Conservation (phyloP, 2,888 invertebrate species). For the Osmoderma eremita region DNA sequence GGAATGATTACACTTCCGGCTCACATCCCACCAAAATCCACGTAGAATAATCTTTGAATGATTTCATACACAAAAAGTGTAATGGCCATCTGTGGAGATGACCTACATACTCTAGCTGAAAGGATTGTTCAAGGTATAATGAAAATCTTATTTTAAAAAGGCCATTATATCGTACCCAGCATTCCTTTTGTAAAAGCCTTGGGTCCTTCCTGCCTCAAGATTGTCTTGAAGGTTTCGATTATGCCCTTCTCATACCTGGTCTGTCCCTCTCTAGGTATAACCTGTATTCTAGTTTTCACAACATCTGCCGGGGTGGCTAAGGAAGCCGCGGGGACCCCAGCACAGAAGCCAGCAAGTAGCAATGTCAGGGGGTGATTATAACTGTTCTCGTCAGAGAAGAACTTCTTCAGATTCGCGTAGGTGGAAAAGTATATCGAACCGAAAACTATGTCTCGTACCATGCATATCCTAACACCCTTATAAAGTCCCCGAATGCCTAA, state of each 20-base stretch:
- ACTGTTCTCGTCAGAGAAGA: slow-evolving; percentile 95
- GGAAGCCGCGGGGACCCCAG: slow-evolving; percentile 96
- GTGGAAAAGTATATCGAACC: slow-evolving; percentile 98
- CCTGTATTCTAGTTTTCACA: slow-evolving; percentile 94
- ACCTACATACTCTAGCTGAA: slow-evolving; percentile 93
- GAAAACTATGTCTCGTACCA: slow-evolving; percentile 95
- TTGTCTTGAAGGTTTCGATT: slow-evolving; percentile 90
- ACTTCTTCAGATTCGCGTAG: slow-evolving; percentile 94
- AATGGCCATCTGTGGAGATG: slow-evolving; percentile 99
- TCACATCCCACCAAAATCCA: slow-evolving; percentile 98
- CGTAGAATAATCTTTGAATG: slow-evolving; percentile 92
- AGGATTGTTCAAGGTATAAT: slow-evolving; percentile 47
- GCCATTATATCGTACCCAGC: slow-evolving; percentile 68
- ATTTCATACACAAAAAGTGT: slow-evolving; percentile 97
- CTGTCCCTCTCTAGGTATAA: slow-evolving; percentile 93
- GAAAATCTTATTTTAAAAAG: neutral
- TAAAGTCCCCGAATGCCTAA: slow-evolving; percentile 96
- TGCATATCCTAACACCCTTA: slow-evolving; percentile 94
- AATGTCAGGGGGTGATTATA: slow-evolving; percentile 91
- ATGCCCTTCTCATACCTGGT: slow-evolving; percentile 91
- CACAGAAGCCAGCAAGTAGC: slow-evolving; percentile 86
- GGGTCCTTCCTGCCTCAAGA: slow-evolving; percentile 92
- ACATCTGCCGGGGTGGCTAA: slow-evolving; percentile 99
- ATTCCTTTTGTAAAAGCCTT: slow-evolving; percentile 99
- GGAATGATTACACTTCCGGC: slow-evolving; percentile 59